Evolutionary conservation across 2,797 vertebrate genomes (phyloP).

Genomic region (Halcyon chelicuti): DNA sequence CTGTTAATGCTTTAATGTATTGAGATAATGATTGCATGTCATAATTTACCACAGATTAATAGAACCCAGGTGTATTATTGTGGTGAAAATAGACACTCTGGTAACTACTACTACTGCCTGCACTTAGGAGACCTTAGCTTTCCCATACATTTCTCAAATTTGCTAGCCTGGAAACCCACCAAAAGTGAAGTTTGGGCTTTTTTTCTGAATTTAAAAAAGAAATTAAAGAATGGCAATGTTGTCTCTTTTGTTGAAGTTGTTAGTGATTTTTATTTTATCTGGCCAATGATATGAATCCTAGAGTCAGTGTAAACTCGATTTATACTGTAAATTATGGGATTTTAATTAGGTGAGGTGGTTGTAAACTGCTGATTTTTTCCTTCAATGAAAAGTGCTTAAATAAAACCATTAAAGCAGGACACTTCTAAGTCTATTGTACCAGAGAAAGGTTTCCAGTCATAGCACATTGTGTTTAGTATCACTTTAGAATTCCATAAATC

Average conservation of each 20-base stretch:
- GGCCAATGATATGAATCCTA: neutral
- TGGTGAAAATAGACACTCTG: neutral
- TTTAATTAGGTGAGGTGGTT: constrained; percentile 10
- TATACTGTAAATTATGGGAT: neutral
- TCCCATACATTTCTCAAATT: neutral
- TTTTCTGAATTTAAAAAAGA: neutral
- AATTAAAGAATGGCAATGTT: neutral
- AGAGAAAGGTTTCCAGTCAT: constrained; percentile 44
- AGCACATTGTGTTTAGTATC: constrained; percentile 72
- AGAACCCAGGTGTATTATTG: neutral
- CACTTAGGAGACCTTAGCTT: neutral
- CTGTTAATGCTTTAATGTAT: neutral
- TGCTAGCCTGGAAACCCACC: neutral
- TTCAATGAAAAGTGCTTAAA: constrained; percentile 15
- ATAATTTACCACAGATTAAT: neutral
- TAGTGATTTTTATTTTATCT: neutral
- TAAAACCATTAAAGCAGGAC: neutral
- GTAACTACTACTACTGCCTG: neutral
- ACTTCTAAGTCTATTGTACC: constrained; percentile 16
- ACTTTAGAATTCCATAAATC: constrained; percentile 79
- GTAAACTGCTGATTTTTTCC: constrained; percentile 20
- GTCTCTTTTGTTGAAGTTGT: neutral
- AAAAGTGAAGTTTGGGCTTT: neutral
- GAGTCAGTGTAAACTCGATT: neutral
- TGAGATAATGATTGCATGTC: neutral